Evolutionary conservation across 2,797 vertebrate species (phyloP), one percentile per base, ranked within the genome.

Genomic region (Pipistrellus kuhlii): DNA sequence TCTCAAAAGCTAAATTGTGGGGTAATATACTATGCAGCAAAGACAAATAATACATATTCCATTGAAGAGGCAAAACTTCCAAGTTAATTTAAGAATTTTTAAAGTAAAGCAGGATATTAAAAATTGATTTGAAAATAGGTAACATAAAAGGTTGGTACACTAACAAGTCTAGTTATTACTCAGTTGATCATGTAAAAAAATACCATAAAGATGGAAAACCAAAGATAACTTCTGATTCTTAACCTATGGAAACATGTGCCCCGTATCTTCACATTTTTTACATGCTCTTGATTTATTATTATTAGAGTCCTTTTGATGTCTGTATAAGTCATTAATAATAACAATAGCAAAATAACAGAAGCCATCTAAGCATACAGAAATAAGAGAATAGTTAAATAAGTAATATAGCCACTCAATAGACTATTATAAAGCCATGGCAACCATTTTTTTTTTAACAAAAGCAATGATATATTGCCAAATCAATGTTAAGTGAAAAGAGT

Each of bases 281-380:
- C 66, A 68, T 87, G 53, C 62, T 91, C 30, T 81, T 66, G 25
- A 89, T 85, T 78, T 85, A 46, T 92, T 76, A 51, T 76, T 90
- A 46, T 57, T 68, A 32, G 46, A 53, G 25, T 92, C 3, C 27
- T 92, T 96, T 78, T 81, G 27, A 90, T 88, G 41, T 82, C 18
- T 73, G 81, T 75, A 15, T 57, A 68, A 76, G 21, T 85, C 23
- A 68, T 53, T 87, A n/a, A 71, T 84, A 86, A 89, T 62, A 73
- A 57, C 20, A 82, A 30, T 72, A 32, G 14, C 27, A 69, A 72
- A 90, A 78, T 55, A 85, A 64, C 55, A 89, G 38, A 73, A 20
- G 23, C 2, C 32, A 68, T 62, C 41, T 66, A 35, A 87, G 27
- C n/a, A 62, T 35, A 66, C 4, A 66, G 53, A 90, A 76, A 87